phyloP scores from a whole-genome alignment of 2,888 invertebrate genomes.

The Pachliopta kotzebuea region DNA sequence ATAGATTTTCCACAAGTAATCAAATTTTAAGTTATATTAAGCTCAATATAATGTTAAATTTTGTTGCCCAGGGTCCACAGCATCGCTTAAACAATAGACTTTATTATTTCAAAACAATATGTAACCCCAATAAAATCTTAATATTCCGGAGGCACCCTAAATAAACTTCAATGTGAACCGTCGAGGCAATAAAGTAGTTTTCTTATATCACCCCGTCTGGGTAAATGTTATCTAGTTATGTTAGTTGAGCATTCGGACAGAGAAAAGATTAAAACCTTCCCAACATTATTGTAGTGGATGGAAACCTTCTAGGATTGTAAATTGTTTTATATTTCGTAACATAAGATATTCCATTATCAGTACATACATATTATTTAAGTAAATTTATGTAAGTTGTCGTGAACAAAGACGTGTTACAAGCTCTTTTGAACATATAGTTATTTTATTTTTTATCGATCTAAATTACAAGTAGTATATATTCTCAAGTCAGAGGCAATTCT shows the following conservation, averaged over 20 bases:
- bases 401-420: no score
- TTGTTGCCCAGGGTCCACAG: not conserved
- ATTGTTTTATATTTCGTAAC: not conserved
- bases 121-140: conserved; percentile 54
- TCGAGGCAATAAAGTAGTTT: conserved; percentile 61
- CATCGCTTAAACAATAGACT: conserved; percentile 30
- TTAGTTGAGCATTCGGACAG: conserved; percentile 48
- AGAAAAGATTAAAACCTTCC: not conserved
- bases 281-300: not conserved
- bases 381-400: no score
- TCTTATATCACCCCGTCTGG: conserved; percentile 56
- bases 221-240: conserved; percentile 47
- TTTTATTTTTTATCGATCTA: no score
- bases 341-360: not conserved
- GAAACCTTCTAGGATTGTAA: conserved; percentile 5
- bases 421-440: no score
- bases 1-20: no score
- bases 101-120: conserved; percentile 51
- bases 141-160: conserved; percentile 54
- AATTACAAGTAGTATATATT: no score
- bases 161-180: conserved; percentile 55
- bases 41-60: not conserved
- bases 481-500: no score
- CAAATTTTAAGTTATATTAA: not conserved
- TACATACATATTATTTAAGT: no score